Evolutionary conservation across 2,888 invertebrate genomes (phyloP).

Genomic region (Chalcosyrphus nemorum): DNA sequence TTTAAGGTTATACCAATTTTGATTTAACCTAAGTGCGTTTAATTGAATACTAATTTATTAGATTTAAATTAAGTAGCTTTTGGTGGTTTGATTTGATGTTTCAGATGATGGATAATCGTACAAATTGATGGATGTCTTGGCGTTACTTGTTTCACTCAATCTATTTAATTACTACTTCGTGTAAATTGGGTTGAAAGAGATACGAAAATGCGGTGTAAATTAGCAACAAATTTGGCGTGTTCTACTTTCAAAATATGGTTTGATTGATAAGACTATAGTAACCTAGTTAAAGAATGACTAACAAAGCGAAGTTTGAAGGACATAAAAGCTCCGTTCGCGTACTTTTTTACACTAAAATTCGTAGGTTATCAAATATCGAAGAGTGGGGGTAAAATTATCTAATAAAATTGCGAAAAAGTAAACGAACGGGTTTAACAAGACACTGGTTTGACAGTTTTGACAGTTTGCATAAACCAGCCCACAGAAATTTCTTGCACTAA

Average conservation of each 20-base stretch:
- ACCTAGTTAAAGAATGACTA: too few species aligned
- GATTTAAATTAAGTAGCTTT: conserved; percentile 20
- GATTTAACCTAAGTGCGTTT: conserved; percentile 58
- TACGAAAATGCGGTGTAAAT: neutral
- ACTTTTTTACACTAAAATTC: too few species aligned
- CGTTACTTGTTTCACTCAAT: neutral
- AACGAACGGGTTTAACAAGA: too few species aligned
- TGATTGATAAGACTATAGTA: neutral
- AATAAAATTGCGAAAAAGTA: too few species aligned
- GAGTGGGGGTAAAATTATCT: too few species aligned
- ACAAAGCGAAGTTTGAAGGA: too few species aligned
- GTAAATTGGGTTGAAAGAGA: neutral
- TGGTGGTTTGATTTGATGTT: conserved; percentile 6
- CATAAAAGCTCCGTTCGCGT: too few species aligned
- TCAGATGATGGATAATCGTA: conserved; percentile 11
- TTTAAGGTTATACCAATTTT: conserved; percentile 54
- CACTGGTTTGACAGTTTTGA: too few species aligned
- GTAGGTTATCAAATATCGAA: too few species aligned
- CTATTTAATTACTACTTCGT: neutral
- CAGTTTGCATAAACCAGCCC: too few species aligned
- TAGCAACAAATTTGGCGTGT: neutral
- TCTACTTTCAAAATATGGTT: neutral
- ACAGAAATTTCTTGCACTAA: too few species aligned
- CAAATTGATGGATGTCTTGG: neutral
- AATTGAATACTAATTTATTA: conserved; percentile 57